Base-by-base conservation (phyloP, 2,113 vertebrate genomes). In the Cranoglanis bouderius region DNA sequence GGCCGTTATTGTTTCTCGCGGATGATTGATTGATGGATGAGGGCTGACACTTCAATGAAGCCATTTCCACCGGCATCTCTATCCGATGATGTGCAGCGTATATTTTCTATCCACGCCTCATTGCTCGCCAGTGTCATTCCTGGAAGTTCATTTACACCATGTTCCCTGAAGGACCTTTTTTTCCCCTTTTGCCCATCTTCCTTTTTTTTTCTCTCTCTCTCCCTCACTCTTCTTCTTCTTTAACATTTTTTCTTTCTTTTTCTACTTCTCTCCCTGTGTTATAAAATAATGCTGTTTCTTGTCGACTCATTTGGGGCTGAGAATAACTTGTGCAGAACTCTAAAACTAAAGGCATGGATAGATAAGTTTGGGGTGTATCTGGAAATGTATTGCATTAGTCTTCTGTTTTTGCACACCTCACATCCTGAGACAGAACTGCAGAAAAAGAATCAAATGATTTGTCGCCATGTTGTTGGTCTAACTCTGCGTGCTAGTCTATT, bases 11-110 rank as follows among this genome's bases (percentile, higher is more conserved):
- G 98, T 98, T 98, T 97, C 98, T 99, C 95, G 96, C 97, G 97
- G 97, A 97, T 99, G 98, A 99, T 99, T 99, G 98, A 99, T 99
- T 98, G 98, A 99, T 98, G 97, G 97, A 98, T 98, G 98, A 96
- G 96, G 95, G 96, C 97, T 98, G 98, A 98, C 98, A 99, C 97
- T 96, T 98, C 97, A 98, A 98, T 99, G 97, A 99, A 99, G 98
- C 97, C 97, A 98, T 99, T 99, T 98, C 97, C 96, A 97, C 97
- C 96, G 97, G 97, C 97, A 97, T 99, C 97, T 99, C 98, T 97
- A 98, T 99, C 97, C 97, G 96, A 99, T 99, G 98, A 99, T 99
- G 98, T 98, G 98, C 97, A 96, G 97, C 97, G 97, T 99, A 97
- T 98, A 99, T 98, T 99, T 97, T 97, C 98, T 96, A 97, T 99